Evolutionary conservation across 2,113 vertebrate genomes (phyloP).

Genomic region (Oostethus manadensis): DNA sequence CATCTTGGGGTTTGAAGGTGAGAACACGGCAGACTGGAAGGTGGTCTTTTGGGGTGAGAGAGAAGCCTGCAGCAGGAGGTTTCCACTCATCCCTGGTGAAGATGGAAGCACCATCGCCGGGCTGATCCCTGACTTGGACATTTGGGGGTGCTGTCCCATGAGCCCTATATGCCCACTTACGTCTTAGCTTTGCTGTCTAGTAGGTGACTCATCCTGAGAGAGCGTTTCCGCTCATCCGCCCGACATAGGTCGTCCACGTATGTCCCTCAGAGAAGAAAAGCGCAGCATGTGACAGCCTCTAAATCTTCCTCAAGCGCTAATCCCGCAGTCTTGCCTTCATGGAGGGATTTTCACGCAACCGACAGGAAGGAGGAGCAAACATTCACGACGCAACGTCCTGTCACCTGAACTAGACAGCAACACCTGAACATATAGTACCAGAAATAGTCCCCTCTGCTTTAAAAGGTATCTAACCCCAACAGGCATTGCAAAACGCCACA

Average conservation of each 20-base stretch:
- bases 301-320: conserved; percentile 80
- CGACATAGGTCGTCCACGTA: conserved; percentile 8
- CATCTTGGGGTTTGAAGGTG: conserved; percentile 14
- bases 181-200: neutral
- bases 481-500: no score
- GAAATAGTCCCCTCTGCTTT: no score
- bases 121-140: conserved; percentile 57
- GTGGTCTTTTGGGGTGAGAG: conserved; percentile 43
- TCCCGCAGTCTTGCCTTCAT: conserved; percentile 71
- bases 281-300: conserved; percentile 69
- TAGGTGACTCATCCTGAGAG: neutral
- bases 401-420: neutral
- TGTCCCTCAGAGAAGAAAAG: conserved; percentile 9
- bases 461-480: no score
- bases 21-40: conserved; percentile 34
- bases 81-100: conserved; percentile 44
- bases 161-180: conserved; percentile 9
- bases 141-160: conserved; percentile 45
- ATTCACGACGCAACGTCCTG: neutral
- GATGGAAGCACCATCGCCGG: conserved; percentile 54
- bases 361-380: conserved; percentile 36
- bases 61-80: conserved; percentile 23
- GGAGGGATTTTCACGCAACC: conserved; percentile 74
- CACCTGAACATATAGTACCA: neutral
- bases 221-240: conserved; percentile 19